phyloP scores from a whole-genome alignment of 2,888 invertebrate genomes.

The Eupsilia transversa region DNA sequence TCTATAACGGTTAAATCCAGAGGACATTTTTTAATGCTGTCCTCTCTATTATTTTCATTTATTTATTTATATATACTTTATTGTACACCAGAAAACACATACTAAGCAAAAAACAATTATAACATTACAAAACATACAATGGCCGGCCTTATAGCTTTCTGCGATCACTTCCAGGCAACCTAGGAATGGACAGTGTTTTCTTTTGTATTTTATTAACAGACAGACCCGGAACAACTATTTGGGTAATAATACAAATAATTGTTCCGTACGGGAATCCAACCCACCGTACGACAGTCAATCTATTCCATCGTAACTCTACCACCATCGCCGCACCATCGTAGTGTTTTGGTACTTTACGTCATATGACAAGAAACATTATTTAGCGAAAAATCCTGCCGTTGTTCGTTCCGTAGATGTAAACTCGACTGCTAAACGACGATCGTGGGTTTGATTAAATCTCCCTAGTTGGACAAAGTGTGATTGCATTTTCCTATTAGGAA shows the following conservation, averaged over 20 bases:
- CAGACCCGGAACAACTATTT: not conserved
- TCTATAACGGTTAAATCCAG: not conserved
- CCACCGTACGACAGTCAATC: not conserved
- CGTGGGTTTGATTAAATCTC: not conserved
- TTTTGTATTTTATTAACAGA: not conserved
- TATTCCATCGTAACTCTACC: not conserved
- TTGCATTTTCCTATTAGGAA: no score
- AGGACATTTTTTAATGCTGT: not conserved
- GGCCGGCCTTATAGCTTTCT: no score
- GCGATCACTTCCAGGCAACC: no score
- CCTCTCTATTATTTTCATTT: not conserved
- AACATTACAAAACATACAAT: no score
- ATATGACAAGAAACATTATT: not conserved
- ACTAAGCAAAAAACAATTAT: no score
- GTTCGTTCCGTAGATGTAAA: not conserved
- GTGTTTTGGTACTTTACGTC: not conserved
- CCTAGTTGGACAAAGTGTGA: no score
- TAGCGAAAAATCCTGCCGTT: not conserved
- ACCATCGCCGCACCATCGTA: not conserved
- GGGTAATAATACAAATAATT: not conserved
- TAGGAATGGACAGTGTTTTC: no score
- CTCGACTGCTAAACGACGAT: not conserved
- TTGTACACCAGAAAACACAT: no score
- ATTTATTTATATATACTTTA: no score
- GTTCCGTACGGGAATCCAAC: not conserved